phyloP scores from a whole-genome alignment of 2,797 vertebrate genomes.

The Carduelis carduelis region DNA sequence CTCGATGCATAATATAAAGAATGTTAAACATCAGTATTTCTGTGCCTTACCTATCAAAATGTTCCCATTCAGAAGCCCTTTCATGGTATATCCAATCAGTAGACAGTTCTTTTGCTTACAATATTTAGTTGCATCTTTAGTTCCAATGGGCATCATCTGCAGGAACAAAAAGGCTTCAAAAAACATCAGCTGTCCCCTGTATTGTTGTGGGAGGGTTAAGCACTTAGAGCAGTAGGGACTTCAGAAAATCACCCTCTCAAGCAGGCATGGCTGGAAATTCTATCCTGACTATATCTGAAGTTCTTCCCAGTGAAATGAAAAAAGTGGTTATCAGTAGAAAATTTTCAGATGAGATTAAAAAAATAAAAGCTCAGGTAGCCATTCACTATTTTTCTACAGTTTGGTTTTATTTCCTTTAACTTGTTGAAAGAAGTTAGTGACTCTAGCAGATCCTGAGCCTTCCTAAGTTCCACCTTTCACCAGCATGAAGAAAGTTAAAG shows the following conservation, averaged over 20 bases:
- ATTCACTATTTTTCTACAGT: background rate
- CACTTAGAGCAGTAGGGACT: background rate
- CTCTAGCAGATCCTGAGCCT: background rate
- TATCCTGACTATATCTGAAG: background rate
- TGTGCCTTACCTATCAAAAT: background rate
- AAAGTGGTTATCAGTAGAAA: background rate
- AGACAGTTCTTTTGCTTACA: background rate
- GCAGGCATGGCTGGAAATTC: background rate
- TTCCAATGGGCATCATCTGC: background rate
- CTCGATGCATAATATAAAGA: background rate
- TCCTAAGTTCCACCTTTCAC: background rate
- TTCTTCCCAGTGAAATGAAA: background rate
- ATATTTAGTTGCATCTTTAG: background rate
- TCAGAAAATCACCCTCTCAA: background rate
- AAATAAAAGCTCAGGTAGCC: background rate
- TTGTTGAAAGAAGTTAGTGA: background rate
- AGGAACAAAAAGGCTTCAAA: background rate
- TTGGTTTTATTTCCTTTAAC: background rate
- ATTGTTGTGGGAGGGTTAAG: background rate
- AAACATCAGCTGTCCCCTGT: fast-evolving
- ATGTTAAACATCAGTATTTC: background rate
- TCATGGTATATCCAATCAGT: background rate
- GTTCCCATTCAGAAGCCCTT: background rate
- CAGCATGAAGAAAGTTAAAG: background rate
- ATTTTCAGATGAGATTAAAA: background rate